Percentiles rank a stretch among this genome's conserved stretches.
phyloP scores from a whole-genome alignment of 2,888 invertebrate species.

The Nemapogon koenigi region DNA sequence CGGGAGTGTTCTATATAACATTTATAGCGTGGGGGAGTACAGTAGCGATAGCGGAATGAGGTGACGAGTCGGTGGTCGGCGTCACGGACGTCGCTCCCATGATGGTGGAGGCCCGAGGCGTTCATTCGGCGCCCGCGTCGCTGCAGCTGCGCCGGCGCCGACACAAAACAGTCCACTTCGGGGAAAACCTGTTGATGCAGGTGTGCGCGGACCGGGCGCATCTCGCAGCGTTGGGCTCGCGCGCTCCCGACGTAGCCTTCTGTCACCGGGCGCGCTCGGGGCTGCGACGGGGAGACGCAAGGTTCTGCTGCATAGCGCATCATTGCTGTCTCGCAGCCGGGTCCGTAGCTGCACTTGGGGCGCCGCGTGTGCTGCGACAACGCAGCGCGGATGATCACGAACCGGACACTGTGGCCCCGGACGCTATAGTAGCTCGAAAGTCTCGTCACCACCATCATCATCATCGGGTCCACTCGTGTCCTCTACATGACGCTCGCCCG shows the following conservation, averaged over 20 bases:
- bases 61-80: constrained; percentile 56
- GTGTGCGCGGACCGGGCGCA: constrained; percentile 74
- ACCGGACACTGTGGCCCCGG: constrained; percentile 50
- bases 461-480: constrained; percentile 51
- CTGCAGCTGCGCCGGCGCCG: constrained; percentile 71
- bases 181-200: constrained; percentile 76
- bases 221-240: constrained; percentile 52
- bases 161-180: constrained; percentile 81
- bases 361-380: constrained; percentile 40
- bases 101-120: constrained; percentile 62
- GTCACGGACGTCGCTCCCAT: constrained; percentile 57
- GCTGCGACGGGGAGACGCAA: constrained; percentile 43
- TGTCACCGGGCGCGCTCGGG: constrained; percentile 56
- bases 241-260: constrained; percentile 54
- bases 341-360: constrained; percentile 41
- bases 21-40: too few relatives aligned
- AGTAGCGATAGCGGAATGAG: constrained; percentile 43
- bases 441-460: constrained; percentile 49
- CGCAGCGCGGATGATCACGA: constrained; percentile 56
- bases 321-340: constrained; percentile 56
- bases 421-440: constrained; percentile 42
- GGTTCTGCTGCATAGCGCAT: constrained; percentile 57
- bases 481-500: constrained; percentile 44
- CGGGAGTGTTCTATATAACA: too few relatives aligned
- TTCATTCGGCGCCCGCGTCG: constrained; percentile 64